phyloP scores from a whole-genome alignment of 2,888 invertebrate species.

The Pristionchus entomophagus region DNA sequence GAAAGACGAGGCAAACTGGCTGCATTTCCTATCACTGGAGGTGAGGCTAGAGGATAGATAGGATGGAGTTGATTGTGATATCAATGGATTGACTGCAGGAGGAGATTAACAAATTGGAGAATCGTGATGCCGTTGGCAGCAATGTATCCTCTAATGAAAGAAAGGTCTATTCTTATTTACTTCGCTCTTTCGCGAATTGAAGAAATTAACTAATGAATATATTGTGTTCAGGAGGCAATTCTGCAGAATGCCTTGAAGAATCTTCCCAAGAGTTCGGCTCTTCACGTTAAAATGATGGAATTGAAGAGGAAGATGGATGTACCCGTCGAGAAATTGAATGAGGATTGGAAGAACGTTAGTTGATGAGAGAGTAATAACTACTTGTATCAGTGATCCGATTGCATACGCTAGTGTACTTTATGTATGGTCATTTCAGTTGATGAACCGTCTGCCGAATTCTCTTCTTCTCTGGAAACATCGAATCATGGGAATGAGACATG shows the following conservation, averaged over 20 bases:
- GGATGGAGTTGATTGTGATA: not conserved
- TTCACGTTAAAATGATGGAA: not conserved
- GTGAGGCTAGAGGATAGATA: not conserved
- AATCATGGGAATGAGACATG: not conserved
- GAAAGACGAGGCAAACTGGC: constrained; percentile 9
- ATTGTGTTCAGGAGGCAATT: not conserved
- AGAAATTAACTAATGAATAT: not conserved
- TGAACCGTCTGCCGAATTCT: constrained; percentile 32
- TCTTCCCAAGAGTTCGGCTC: not conserved
- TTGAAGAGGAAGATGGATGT: not conserved
- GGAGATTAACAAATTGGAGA: not conserved
- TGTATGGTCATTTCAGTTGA: not conserved
- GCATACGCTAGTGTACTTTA: not conserved
- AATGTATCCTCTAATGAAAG: not conserved
- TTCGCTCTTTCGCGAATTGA: not conserved
- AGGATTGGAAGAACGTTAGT: constrained; percentile 34
- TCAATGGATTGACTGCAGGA: not conserved
- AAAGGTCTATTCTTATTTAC: not conserved
- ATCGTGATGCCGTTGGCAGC: not conserved
- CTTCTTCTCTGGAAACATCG: not conserved
- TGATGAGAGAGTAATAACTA: not conserved
- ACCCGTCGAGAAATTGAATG: not conserved
- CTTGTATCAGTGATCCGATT: no score
- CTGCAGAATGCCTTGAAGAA: not conserved
- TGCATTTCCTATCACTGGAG: not conserved